Percentiles rank a stretch among this genome's conserved stretches.
Conservation (phyloP, 2,113 vertebrate genomes). For the Actenoides hombroni region DNA sequence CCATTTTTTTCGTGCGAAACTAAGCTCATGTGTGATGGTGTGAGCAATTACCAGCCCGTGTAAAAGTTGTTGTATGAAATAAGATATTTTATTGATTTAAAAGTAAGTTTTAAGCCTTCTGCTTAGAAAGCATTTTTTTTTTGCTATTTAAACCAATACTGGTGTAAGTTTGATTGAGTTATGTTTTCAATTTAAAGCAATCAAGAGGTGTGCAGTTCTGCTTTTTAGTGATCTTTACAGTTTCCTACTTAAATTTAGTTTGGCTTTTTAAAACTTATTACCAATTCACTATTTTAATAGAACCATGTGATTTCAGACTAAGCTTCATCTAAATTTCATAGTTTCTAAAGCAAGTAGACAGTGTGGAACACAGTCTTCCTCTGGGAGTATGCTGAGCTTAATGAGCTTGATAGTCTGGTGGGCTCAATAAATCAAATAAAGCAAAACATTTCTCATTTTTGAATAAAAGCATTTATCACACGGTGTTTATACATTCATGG, state of each 20-base stretch:
- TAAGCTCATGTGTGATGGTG: background rate
- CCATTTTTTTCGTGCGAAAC: background rate
- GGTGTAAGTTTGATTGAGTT: background rate
- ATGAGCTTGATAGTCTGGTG: constrained; percentile 99
- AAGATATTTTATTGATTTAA: background rate
- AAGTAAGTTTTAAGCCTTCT: background rate
- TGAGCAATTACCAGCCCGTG: background rate
- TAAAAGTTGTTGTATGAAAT: background rate
- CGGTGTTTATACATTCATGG: constrained; percentile 98
- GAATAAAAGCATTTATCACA: constrained; percentile 99
- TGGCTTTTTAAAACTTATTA: constrained; percentile 56
- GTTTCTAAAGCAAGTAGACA: constrained; percentile 79
- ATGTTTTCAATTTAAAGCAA: background rate
- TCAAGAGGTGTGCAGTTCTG: background rate
- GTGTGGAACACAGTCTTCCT: constrained; percentile 86
- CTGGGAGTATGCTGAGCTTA: constrained; percentile 92
- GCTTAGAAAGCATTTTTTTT: background rate
- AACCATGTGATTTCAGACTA: constrained; percentile 57
- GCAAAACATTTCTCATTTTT: constrained; percentile 99
- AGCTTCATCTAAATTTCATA: constrained; percentile 77
- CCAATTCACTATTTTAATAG: constrained; percentile 59
- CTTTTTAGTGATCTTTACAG: background rate
- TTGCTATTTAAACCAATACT: background rate
- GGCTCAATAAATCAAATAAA: constrained; percentile 99
- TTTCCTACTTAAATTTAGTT: constrained; percentile 28